Evolutionary conservation across 2,888 invertebrate species (phyloP), one percentile per base, ranked within the genome.

Genomic region (Gymnosoma rotundatum): DNA sequence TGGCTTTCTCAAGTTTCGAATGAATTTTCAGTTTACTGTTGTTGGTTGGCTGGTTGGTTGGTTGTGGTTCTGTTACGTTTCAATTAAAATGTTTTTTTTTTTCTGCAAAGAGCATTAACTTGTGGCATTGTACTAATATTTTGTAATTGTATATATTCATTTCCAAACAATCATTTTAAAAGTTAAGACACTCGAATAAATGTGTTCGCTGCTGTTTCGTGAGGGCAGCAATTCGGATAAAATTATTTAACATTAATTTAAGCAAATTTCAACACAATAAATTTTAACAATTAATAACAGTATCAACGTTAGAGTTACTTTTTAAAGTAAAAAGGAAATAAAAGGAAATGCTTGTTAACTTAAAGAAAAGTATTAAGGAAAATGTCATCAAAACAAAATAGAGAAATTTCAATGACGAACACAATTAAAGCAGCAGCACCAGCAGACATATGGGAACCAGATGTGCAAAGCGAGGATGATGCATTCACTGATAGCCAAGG

Each of bases 1-100:
- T 84, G 84, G 74, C 84, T 84, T 84, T 84, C 81, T 84, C 81
- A 60, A 42, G 25, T 78, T 61, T 80, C 70, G 75, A 50, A 36
- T 69, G 56, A 45, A 10, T 18, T 52, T 78, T 66, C 64, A 79
- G 79, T 73, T 32, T 64, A 63, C 25, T 70, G 20, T 48, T 78
- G 45, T 72, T 64, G n/a, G 36, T 50, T 78, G 79, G 32, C 8
- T 32, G 32, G 32, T 32, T 32, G 32, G 32, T 32, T 32, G 32
- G 32, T 8, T 32, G 32, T 38, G 72, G 79, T 73, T 79, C 58
- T 66, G 64, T 58, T 79, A 50, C 58, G 64, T 79, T 58, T 63
- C 54, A 20, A 45, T 70, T 10, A 45, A n/a, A n/a, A n/a, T n/a
- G n/a, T n/a, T n/a, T 63, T 1, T 18, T 38, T 18, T 45, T 20